These are phyloP conservation scores for Actinemys pallida DNA, from an alignment of 2,113 vertebrate species.

Conservation along the genomic window DNA sequence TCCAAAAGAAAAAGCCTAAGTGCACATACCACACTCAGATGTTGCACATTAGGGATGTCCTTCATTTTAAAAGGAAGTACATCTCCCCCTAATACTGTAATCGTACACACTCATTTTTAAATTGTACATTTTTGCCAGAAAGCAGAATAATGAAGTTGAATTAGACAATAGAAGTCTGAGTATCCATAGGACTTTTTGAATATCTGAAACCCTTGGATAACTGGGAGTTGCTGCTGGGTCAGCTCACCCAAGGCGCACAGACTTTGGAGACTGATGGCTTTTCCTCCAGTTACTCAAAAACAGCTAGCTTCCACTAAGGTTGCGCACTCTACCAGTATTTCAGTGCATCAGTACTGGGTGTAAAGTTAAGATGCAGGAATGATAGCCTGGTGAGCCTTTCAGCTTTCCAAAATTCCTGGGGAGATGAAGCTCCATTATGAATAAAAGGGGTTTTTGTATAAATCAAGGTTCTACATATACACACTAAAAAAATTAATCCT, in stretches of 20 bases:
- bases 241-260: background rate
- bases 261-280: background rate
- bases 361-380: background rate
- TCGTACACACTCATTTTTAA: background rate
- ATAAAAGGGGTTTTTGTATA: rapidly evolving
- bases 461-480: background rate
- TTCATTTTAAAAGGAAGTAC: background rate
- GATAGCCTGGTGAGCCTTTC: background rate
- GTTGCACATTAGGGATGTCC: background rate
- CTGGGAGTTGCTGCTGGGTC: background rate
- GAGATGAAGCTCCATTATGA: background rate
- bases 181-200: background rate
- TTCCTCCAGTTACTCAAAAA: background rate
- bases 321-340: background rate
- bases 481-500: background rate
- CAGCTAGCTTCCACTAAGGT: background rate
- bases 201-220: background rate
- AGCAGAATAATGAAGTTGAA: background rate
- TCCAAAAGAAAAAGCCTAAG: background rate
- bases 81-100: background rate
- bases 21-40: background rate
- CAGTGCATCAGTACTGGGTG: background rate
- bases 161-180: background rate
- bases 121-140: background rate
- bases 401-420: background rate